phyloP scores from a whole-genome alignment of 1,140 invertebrate species.

The Cydia strobilella region DNA sequence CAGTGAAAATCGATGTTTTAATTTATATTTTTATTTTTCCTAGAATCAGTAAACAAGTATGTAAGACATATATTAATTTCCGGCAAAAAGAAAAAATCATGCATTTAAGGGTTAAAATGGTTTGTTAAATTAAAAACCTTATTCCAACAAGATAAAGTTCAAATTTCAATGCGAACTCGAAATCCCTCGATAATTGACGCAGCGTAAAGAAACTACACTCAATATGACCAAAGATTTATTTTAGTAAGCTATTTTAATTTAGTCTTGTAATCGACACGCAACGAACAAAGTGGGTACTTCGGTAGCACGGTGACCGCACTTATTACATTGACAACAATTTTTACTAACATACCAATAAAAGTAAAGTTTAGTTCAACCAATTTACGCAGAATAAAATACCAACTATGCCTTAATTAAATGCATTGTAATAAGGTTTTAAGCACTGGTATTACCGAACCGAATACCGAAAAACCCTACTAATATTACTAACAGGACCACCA shows the following conservation, averaged over 20 bases:
- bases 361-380: too few species aligned
- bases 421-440: background rate
- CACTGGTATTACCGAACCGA: too few species aligned
- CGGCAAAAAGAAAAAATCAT: too few species aligned
- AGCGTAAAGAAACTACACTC: conserved; percentile 55
- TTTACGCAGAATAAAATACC: too few species aligned
- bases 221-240: conserved; percentile 66
- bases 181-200: background rate
- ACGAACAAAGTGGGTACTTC: conserved; percentile 38
- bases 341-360: background rate
- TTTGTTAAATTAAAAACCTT: background rate
- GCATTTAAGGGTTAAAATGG: too few species aligned
- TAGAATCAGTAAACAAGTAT: too few species aligned
- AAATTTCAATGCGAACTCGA: background rate
- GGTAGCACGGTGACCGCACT: background rate
- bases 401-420: background rate
- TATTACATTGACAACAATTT: background rate
- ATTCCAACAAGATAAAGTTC: background rate
- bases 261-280: conserved; percentile 47
- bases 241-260: conserved; percentile 51
- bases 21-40: too few species aligned
- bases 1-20: too few species aligned
- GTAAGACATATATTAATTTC: too few species aligned
- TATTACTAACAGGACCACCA: conserved; percentile 39
- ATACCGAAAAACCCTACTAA: background rate